phyloP scores from a whole-genome alignment of 2,113 vertebrate species.

The Tetraodon nigroviridis region DNA sequence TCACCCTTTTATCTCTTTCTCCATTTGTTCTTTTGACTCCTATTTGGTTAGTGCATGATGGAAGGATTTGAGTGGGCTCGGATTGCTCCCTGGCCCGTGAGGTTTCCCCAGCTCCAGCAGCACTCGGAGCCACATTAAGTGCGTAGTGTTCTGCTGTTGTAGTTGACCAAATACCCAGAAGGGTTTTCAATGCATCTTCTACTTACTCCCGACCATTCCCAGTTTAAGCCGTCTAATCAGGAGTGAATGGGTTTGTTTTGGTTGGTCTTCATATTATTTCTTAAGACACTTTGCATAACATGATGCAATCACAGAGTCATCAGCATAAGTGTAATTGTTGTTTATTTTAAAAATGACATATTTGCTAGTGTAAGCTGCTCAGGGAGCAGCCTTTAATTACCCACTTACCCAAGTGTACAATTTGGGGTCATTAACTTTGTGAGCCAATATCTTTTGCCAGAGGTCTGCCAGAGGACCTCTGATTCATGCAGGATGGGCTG shows the following conservation, averaged over 20 bases:
- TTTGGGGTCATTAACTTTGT: slow-evolving; percentile 58
- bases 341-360: slow-evolving; percentile 64
- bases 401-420: slow-evolving; percentile 48
- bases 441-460: slow-evolving; percentile 43
- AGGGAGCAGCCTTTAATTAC: slow-evolving; percentile 54
- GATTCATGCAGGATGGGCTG: slow-evolving; percentile 8
- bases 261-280: not conserved
- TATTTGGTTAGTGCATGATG: slow-evolving; percentile 52
- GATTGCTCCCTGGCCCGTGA: slow-evolving; percentile 41
- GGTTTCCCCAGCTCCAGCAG: slow-evolving; percentile 30
- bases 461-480: slow-evolving; percentile 46
- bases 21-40: slow-evolving; percentile 48
- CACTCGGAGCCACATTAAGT: slow-evolving; percentile 35
- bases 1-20: slow-evolving; percentile 38
- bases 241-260: slow-evolving; percentile 1
- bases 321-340: slow-evolving; percentile 62
- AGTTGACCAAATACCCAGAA: slow-evolving; percentile 32
- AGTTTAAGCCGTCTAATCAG: slow-evolving; percentile 4
- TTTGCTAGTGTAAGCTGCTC: slow-evolving; percentile 61
- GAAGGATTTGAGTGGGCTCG: slow-evolving; percentile 56
- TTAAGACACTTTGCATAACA: slow-evolving; percentile 20
- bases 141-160: slow-evolving; percentile 19
- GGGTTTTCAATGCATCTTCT: slow-evolving; percentile 30
- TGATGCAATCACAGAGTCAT: slow-evolving; percentile 65
- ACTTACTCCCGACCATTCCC: slow-evolving; percentile 24